Base-by-base conservation (phyloP, 1,140 invertebrate genomes). In the Carcinoscorpius rotundicauda region DNA sequence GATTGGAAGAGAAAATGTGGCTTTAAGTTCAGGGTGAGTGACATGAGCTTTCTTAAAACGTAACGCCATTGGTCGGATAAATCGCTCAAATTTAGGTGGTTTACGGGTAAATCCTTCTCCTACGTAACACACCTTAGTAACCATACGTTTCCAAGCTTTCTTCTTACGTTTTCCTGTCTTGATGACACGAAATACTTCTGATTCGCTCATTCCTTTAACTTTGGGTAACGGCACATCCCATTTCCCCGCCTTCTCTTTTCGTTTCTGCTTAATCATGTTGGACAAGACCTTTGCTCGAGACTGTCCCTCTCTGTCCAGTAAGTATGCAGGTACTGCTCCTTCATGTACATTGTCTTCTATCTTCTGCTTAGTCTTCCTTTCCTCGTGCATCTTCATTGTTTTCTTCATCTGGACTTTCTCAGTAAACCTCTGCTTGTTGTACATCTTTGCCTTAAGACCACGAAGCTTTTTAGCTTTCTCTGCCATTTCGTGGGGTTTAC, bases 331-430 rank as follows among this genome's bases (percentile, higher is more conserved):
- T 8, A 98, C 76, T 2, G 95, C 96, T 66, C 93, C 95, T 74
- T 96, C 89, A 3, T 87, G 82, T 0, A 87, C 83, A 64, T 87
- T 85, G 69, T 96, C 87, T 10, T 86, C 84, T 55, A 80, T 77
- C 64, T 81, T 75, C 66, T 81, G 78, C 67, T 82, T 76, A 58
- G 66, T 67, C 74, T 88, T 84, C 72, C 88, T 93, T 75, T 94
- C 88, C 78, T 96, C 90, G 73, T 95, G 91, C 5, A 89, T 87
- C 73, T 89, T 88, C 64, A 96, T 91, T 73, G 95, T 97, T 81
- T 97, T 98, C 79, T 98, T 97, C 87, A 98, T 97, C 77, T 98
- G 94, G 69, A 99, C 91, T 81, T 99, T 99, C 77, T 99, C 97
- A 82, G 92, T 89, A 72, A 93, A 86, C 3, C 97, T 83, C 75